Conservation (phyloP, 2,797 vertebrate genomes). For the Anisognathus igniventris region DNA sequence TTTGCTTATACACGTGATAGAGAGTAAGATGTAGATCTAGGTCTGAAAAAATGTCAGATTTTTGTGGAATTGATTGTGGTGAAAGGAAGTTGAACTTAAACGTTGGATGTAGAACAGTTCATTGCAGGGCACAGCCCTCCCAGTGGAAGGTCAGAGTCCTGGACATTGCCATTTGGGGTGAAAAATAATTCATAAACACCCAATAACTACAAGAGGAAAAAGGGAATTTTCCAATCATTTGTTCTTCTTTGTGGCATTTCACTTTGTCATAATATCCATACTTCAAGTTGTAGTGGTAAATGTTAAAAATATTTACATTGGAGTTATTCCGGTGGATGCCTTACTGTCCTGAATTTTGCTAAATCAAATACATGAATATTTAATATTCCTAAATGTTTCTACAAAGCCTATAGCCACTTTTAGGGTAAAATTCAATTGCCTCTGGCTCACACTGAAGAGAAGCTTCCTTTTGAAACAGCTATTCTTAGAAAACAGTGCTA, state of each 20-base stretch:
- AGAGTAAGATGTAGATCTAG: not conserved
- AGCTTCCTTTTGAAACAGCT: constrained; percentile 13
- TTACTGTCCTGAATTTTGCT: constrained; percentile 13
- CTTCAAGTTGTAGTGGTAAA: not conserved
- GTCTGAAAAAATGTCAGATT: not conserved
- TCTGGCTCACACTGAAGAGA: not conserved
- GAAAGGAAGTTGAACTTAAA: not conserved
- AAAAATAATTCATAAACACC: not conserved
- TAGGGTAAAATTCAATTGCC: constrained; percentile 34
- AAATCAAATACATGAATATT: constrained; percentile 26
- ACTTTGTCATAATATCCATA: not conserved
- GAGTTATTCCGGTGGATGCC: not conserved
- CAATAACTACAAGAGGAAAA: not conserved
- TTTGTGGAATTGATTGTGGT: not conserved
- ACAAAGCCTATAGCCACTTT: constrained; percentile 6
- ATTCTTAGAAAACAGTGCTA: constrained; percentile 40
- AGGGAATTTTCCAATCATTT: not conserved
- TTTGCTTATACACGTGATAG: not conserved
- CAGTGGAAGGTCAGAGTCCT: not conserved
- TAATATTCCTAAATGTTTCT: constrained; percentile 40
- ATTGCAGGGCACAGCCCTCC: not conserved
- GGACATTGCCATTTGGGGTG: not conserved
- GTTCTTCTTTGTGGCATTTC: not conserved
- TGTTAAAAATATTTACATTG: not conserved
- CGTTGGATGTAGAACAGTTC: not conserved